Evolutionary conservation across 2,113 vertebrate species (phyloP), one percentile per base, ranked within the genome.

Genomic region (Poeciliopsis turrubarensis): DNA sequence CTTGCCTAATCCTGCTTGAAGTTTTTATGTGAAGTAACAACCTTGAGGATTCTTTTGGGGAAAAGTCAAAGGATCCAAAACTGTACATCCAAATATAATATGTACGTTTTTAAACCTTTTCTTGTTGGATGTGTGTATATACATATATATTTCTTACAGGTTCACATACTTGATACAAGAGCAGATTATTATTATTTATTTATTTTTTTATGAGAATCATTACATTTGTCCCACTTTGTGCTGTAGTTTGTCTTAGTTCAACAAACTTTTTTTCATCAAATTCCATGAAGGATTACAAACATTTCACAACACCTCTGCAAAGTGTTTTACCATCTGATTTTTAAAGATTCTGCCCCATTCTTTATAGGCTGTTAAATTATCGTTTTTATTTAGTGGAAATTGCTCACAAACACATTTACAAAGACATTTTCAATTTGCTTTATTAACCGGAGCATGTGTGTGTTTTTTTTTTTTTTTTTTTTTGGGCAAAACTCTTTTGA

Each of bases 401-500:
- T 17, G 17, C 44, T 47, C 14, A 47, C 17, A 19, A 19, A 22
- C 19, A 1, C 41, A 44, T 15, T 44, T 44, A 17, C 41, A 44
- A 44, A 44, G 41, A 17, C 15, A 4, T 44, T 15, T 44, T 44
- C 14, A 17, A 17, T 44, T 44, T 17, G 44, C 17, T 17, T 47
- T 47, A 47, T 47, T 19, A 44, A 69, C 44, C 44, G 76, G 44
- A 65, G 60, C 73, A 65, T 65, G 54, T 73, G n/a, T n/a, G n/a
- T n/a, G n/a, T n/a, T n/a, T n/a, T n/a, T 73, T 78, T 32, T 32
- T 31, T 31, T 29, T 29, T 32, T 32, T 32, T 32, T 37, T 37
- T 83, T 77, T 75, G 74, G 70, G 82, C 82, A 85, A 83, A 81
- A 64, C 66, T 88, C 74, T 83, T 72, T 83, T 72, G 75, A 78